Percentiles rank a stretch among this genome's conserved stretches.
Evolutionary conservation across 2,888 invertebrate species (phyloP).

Genomic region (Pandemis cinnamomeana): DNA sequence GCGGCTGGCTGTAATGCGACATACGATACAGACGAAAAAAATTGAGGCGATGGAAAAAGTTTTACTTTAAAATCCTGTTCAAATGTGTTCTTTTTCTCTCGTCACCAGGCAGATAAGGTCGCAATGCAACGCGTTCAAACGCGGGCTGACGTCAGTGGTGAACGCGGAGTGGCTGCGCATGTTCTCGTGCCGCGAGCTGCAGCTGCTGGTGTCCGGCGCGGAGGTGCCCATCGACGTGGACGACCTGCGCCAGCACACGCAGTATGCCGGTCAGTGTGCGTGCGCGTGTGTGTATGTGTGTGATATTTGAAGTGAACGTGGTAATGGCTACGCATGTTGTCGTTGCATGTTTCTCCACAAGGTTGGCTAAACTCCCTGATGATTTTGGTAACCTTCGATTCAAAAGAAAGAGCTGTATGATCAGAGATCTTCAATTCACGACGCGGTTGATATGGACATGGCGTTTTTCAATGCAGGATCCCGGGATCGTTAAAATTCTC

Average conservation of each 20-base stretch:
- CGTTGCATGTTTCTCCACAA: neutral
- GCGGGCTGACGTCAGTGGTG: conserved; percentile 95
- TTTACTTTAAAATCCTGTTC: too few species aligned
- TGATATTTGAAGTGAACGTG: neutral
- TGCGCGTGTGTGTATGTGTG: neutral
- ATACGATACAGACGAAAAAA: too few species aligned
- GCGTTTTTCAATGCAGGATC: too few species aligned
- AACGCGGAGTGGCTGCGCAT: conserved; percentile 96
- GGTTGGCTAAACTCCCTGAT: too few species aligned
- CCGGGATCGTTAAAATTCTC: too few species aligned
- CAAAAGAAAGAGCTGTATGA: too few species aligned
- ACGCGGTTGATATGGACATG: too few species aligned
- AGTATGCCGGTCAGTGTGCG: conserved; percentile 88
- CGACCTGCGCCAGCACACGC: conserved; percentile 94
- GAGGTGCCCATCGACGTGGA: conserved; percentile 96
- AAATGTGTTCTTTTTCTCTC: neutral
- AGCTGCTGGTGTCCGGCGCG: conserved; percentile 98
- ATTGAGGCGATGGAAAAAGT: too few species aligned
- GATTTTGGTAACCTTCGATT: too few species aligned
- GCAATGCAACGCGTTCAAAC: conserved; percentile 94
- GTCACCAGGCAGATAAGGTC: conserved; percentile 88
- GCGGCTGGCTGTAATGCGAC: too few species aligned
- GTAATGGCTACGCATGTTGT: neutral
- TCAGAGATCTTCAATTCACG: too few species aligned
- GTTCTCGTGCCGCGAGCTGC: conserved; percentile 96